A percentile compares a stretch with the other conserved stretches of the same genome.
Conservation (phyloP, 2,888 invertebrate species). For the Drosophila imparisetae region DNA sequence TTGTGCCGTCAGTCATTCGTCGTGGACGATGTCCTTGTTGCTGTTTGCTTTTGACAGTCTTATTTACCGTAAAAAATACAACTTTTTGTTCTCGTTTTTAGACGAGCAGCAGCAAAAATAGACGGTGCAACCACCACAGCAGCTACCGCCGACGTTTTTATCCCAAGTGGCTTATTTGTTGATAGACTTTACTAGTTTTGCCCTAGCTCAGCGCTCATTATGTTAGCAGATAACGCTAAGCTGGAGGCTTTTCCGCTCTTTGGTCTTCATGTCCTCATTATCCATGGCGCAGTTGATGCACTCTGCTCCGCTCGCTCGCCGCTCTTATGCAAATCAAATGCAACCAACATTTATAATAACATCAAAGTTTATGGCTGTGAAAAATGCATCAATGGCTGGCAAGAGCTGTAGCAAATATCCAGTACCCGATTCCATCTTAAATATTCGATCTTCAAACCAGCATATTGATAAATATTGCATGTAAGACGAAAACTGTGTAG, state of each 20-base stretch:
- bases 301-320: conserved; percentile 5
- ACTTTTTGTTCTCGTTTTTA: conserved; percentile 48
- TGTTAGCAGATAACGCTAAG: not conserved
- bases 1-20: conserved; percentile 25
- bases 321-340: conserved; percentile 28
- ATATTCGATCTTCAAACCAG: not conserved
- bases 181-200: conserved; percentile 60
- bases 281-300: conserved; percentile 10
- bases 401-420: not conserved
- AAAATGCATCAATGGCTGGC: conserved; percentile 5
- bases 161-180: conserved; percentile 69
- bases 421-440: too few relatives aligned
- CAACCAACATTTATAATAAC: not conserved
- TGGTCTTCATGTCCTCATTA: not conserved
- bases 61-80: conserved; percentile 70
- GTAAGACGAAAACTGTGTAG: not conserved
- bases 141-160: conserved; percentile 29
- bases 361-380: not conserved
- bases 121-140: conserved; percentile 2
- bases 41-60: conserved; percentile 41
- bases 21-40: conserved; percentile 43
- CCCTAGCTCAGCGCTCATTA: conserved; percentile 12
- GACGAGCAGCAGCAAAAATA: conserved; percentile 13
- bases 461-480: not conserved
- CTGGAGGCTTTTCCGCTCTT: not conserved